Percentiles rank a stretch among this genome's conserved stretches.
Evolutionary conservation across 2,888 invertebrate genomes (phyloP).

Genomic region (Saturnia japonica): DNA sequence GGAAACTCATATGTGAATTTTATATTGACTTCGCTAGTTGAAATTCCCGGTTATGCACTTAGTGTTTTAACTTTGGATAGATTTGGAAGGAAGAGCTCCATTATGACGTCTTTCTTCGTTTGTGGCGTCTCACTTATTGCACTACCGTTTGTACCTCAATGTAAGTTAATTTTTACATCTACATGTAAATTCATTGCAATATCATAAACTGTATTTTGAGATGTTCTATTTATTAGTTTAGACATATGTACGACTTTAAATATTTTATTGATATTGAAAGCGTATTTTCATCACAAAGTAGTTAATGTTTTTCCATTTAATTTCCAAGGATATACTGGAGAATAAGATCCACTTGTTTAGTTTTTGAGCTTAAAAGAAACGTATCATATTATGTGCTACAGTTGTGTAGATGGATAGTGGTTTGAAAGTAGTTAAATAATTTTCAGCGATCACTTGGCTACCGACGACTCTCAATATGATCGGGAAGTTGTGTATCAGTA

Average conservation of each 20-base stretch:
- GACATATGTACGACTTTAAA: background rate
- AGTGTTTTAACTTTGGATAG: slow-evolving; percentile 82
- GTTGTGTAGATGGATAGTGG: slow-evolving; percentile 11
- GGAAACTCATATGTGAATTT: slow-evolving; percentile 91
- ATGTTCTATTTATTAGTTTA: background rate
- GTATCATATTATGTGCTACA: background rate
- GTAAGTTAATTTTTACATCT: slow-evolving; percentile 56
- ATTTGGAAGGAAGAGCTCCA: slow-evolving; percentile 81
- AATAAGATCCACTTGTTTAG: background rate
- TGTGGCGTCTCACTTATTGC: slow-evolving; percentile 81
- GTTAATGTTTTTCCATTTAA: background rate
- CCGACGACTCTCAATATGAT: slow-evolving; percentile 75
- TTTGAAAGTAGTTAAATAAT: slow-evolving; percentile 23
- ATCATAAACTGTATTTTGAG: background rate
- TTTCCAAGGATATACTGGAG: background rate
- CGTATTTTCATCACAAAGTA: background rate
- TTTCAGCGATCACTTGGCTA: slow-evolving; percentile 69
- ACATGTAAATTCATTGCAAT: background rate
- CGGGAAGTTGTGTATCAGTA: slow-evolving; percentile 74
- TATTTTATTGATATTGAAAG: background rate
- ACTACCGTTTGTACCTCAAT: slow-evolving; percentile 80
- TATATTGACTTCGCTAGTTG: slow-evolving; percentile 84
- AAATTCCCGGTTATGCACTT: slow-evolving; percentile 84
- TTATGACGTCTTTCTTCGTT: slow-evolving; percentile 80
- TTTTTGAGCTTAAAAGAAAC: background rate